Evolutionary conservation across 2,113 vertebrate genomes (phyloP), one percentile per base, ranked within the genome.

Genomic region (Festucalex cinctus): DNA sequence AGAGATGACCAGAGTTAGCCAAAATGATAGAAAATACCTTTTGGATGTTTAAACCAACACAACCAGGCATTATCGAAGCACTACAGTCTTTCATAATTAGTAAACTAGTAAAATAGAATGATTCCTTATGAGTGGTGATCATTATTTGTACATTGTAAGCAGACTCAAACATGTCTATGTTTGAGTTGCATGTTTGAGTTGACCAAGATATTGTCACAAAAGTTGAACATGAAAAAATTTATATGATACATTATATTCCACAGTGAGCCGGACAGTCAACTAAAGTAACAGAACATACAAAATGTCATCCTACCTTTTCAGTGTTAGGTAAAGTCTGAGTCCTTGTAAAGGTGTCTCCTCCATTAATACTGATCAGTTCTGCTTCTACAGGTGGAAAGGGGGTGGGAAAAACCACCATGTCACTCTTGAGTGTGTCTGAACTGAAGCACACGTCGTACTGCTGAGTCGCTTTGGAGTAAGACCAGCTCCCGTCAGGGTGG

Each of bases 381-480:
- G 36, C 64, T 16, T 66, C 58, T 13, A 22, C 35, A 13, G 58
- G 49, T 0, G 64, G 64, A 54, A 37, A 66, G 4, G 35, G 35
- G 0, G n/a, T 14, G 3, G 64, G 64, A 35, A 66, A 66, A 54
- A 66, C 49, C 35, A 66, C 64, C 35, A 66, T 8, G 19, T 66
- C 64, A 12, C 64, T 66, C 49, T 66, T 66, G 13, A 66, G 64
- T 9, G 64, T 66, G 64, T 66, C 64, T 26, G 64, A 66, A n/a
- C 49, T 54, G 49, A 66, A 66, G 37, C 64, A 66, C 48, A 66
- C 49, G 49, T 66, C 64, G 5, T 66, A 66, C 64, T 66, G 64
- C 49, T 66, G 64, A 24, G 64, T 66, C 0, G 48, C 48, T 66
- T 64, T 49, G 43, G 63, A 64, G 63, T 64, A 64, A 64, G 63